These are phyloP conservation scores for Heliconius sara DNA, from an alignment of 2,888 invertebrate species.

Conservation along the genomic window DNA sequence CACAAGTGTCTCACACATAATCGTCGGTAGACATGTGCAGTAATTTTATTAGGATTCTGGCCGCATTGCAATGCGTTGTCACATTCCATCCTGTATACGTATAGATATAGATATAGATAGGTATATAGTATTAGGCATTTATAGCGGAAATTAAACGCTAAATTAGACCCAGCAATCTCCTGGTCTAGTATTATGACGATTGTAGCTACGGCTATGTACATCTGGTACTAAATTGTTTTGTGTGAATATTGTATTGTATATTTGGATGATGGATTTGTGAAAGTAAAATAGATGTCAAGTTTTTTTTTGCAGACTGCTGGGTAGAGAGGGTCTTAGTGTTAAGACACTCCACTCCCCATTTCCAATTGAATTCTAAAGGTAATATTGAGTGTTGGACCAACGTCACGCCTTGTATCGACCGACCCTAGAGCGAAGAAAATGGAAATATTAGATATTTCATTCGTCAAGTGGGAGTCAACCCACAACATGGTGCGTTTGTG, in stretches of 20 bases:
- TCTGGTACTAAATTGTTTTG: slow-evolving; percentile 16
- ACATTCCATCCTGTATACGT: slow-evolving; percentile 38
- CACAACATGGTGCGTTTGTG: too few species aligned
- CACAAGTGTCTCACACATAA: slow-evolving; percentile 23
- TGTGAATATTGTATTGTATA: not conserved
- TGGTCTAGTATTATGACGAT: slow-evolving; percentile 35
- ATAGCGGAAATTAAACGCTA: slow-evolving; percentile 59
- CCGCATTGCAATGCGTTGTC: slow-evolving; percentile 43
- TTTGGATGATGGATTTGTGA: not conserved
- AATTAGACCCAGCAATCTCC: slow-evolving; percentile 55
- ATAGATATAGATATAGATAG: not conserved
- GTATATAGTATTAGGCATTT: slow-evolving; percentile 33
- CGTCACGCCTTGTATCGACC: too few species aligned
- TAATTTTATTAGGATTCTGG: slow-evolving; percentile 45
- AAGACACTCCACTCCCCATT: too few species aligned
- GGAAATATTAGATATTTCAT: too few species aligned
- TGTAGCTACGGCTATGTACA: slow-evolving; percentile 8
- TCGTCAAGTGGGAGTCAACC: too few species aligned
- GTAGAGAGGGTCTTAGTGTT: too few species aligned
- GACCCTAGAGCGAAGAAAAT: too few species aligned
- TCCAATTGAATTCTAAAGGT: too few species aligned
- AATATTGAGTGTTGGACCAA: too few species aligned
- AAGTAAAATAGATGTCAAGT: too few species aligned
- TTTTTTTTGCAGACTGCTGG: too few species aligned
- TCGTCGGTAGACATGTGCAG: slow-evolving; percentile 19